phyloP scores from a whole-genome alignment of 2,888 invertebrate species.

The Leucania comma region DNA sequence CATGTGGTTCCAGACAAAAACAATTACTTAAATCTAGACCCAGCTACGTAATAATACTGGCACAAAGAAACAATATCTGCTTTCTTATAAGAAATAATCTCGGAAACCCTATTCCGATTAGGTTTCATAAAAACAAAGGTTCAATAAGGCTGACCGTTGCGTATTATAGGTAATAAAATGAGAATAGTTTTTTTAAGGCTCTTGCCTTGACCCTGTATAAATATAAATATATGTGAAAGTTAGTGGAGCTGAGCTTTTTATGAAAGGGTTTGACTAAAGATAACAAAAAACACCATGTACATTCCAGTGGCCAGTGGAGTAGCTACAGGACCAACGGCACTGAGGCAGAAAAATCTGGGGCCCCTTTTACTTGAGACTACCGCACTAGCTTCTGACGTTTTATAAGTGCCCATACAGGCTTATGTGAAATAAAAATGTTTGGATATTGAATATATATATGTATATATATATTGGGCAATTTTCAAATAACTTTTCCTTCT shows the following conservation, averaged over 20 bases:
- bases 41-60: slow-evolving; percentile 17
- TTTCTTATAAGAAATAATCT: slow-evolving; percentile 43
- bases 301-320: too few relatives aligned
- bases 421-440: too few relatives aligned
- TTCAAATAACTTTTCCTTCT: too few relatives aligned
- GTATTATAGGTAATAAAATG: slow-evolving; percentile 38
- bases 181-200: slow-evolving; percentile 26
- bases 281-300: too few relatives aligned
- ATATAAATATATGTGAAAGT: neutral
- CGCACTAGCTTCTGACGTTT: too few relatives aligned
- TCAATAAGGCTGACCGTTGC: slow-evolving; percentile 55
- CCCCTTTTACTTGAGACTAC: too few relatives aligned
- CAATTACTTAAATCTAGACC: slow-evolving; percentile 36
- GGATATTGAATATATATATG: too few relatives aligned
- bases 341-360: too few relatives aligned
- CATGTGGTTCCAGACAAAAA: neutral
- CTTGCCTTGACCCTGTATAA: slow-evolving; percentile 2
- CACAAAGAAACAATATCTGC: slow-evolving; percentile 38
- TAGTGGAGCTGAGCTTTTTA: neutral
- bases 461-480: too few relatives aligned
- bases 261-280: neutral
- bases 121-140: slow-evolving; percentile 54
- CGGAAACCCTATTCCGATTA: slow-evolving; percentile 44
- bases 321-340: too few relatives aligned
- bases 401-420: too few relatives aligned